Conservation (phyloP, 2,113 vertebrate species). For the Apaloderma vittatum region DNA sequence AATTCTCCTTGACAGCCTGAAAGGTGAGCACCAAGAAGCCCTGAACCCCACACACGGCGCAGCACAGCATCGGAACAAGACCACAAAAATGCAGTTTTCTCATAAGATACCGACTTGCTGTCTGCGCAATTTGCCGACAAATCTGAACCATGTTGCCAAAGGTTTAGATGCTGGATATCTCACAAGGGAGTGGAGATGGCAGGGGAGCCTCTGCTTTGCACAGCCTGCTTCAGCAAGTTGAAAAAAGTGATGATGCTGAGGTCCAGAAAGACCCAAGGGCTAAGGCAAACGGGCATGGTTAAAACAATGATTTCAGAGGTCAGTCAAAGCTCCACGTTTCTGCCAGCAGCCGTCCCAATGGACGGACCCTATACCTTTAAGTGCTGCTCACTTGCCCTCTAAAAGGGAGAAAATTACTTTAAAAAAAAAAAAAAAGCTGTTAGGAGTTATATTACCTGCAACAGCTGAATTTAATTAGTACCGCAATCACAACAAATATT, state of each 20-base stretch:
- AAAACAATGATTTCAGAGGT: not conserved
- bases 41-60: not conserved
- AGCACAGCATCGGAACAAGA: not conserved
- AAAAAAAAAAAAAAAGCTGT: not conserved
- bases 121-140: not conserved
- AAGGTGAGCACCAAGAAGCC: not conserved
- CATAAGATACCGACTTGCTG: not conserved
- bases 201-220: not conserved
- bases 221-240: not conserved
- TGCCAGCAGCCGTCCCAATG: conserved; percentile 30
- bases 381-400: conserved; percentile 29
- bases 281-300: not conserved
- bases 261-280: not conserved
- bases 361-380: not conserved
- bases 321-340: not conserved
- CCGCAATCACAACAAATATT: conserved; percentile 69
- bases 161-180: not conserved
- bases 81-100: conserved; percentile 44
- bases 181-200: not conserved
- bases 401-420: conserved; percentile 35
- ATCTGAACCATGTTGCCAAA: not conserved
- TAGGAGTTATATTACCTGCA: conserved; percentile 67
- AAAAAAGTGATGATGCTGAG: not conserved
- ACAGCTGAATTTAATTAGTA: conserved; percentile 73
- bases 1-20: conserved; percentile 54